These are phyloP conservation scores for Meda fulgida DNA, from an alignment of 2,797 vertebrate species.

Conservation along the genomic window DNA sequence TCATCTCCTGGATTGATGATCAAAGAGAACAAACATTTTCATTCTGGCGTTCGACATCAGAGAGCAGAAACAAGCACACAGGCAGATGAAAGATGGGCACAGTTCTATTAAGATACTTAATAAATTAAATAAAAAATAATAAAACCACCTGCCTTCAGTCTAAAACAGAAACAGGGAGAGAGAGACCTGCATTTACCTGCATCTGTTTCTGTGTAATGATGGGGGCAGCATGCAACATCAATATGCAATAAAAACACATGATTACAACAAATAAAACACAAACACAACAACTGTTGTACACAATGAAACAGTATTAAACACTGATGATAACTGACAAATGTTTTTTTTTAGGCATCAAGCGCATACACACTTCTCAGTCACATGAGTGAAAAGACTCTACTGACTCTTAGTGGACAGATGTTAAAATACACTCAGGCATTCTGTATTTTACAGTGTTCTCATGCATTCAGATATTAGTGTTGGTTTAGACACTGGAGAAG, in stretches of 20 bases:
- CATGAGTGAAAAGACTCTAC: slow-evolving; percentile 38
- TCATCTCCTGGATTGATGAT: slow-evolving; percentile 47
- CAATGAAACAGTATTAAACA: slow-evolving; percentile 5
- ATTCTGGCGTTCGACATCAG: slow-evolving; percentile 64
- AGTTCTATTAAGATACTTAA: neutral
- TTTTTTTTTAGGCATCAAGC: neutral
- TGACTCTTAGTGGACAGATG: slow-evolving; percentile 54
- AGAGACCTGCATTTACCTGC: slow-evolving; percentile 82
- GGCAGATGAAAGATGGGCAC: slow-evolving; percentile 21
- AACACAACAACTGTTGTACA: slow-evolving; percentile 38
- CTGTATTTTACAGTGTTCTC: neutral
- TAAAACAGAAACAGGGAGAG: slow-evolving; percentile 11
- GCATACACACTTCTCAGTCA: neutral
- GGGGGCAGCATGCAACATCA: slow-evolving; percentile 87
- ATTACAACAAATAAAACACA: slow-evolving; percentile 72
- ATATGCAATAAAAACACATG: slow-evolving; percentile 85
- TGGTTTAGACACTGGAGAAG: neutral
- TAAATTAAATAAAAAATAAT: neutral
- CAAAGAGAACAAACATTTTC: slow-evolving; percentile 56
- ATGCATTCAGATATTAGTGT: neutral
- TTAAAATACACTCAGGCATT: slow-evolving; percentile 14
- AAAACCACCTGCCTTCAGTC: neutral
- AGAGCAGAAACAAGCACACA: slow-evolving; percentile 1
- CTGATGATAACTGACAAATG: slow-evolving; percentile 17
- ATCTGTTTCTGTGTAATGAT: slow-evolving; percentile 80